These are phyloP conservation scores for Campylorhamphus procurvoides DNA, from an alignment of 2,113 vertebrate species.

Conservation along the genomic window DNA sequence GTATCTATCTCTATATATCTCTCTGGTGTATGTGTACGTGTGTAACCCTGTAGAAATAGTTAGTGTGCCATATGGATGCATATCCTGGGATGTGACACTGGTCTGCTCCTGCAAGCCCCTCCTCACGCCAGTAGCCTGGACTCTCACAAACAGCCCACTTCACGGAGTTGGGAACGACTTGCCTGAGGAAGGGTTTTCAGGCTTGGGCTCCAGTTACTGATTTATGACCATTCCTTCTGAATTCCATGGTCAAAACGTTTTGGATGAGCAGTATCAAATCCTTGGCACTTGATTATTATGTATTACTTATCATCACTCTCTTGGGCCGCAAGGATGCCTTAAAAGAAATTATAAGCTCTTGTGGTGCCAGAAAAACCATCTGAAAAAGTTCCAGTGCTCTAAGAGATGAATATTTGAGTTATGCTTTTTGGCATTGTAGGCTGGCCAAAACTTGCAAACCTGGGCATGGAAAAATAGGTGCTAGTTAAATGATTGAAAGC, in stretches of 20 bases:
- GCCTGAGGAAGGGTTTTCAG: constrained; percentile 54
- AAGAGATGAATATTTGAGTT: background rate
- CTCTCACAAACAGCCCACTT: background rate
- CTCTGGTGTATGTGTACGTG: background rate
- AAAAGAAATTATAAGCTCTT: background rate
- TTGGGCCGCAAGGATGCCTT: background rate
- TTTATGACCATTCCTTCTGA: constrained; percentile 57
- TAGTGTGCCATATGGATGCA: background rate
- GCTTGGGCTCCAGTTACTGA: constrained; percentile 62
- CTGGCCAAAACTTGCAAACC: constrained; percentile 46
- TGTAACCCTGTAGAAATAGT: constrained; percentile 14
- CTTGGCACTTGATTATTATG: background rate
- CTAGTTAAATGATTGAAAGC: background rate
- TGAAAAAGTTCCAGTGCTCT: background rate
- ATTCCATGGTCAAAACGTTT: constrained; percentile 42
- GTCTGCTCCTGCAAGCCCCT: constrained; percentile 61
- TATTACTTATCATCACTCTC: background rate
- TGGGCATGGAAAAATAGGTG: background rate
- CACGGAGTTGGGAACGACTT: constrained; percentile 5
- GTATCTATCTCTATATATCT: background rate
- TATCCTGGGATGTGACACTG: background rate
- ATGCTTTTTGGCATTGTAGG: background rate
- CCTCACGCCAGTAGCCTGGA: background rate
- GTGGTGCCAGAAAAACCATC: background rate
- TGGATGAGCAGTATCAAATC: background rate